These are phyloP conservation scores for Adelosebastes latens DNA, from an alignment of 2,797 vertebrate genomes.

Conservation along the genomic window DNA sequence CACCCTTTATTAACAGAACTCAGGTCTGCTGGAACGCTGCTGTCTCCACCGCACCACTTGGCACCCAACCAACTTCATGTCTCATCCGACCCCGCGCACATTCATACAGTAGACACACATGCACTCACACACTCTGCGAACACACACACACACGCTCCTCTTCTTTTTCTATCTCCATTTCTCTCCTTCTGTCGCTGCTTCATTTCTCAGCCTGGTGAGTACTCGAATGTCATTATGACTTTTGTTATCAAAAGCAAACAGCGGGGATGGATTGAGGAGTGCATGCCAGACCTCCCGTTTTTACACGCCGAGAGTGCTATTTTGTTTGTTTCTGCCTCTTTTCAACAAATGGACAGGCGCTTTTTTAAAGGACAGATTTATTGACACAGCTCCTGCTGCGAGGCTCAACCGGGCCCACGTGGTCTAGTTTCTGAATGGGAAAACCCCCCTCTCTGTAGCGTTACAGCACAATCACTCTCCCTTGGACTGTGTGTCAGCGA, in stretches of 20 bases:
- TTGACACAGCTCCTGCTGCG: slow-evolving; percentile 39
- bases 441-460: neutral
- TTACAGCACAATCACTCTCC: slow-evolving; percentile 36
- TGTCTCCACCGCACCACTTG: slow-evolving; percentile 33
- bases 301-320: slow-evolving; percentile 33
- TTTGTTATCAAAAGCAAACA: slow-evolving; percentile 67
- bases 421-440: slow-evolving; percentile 31
- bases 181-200: slow-evolving; percentile 46
- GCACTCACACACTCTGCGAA: neutral
- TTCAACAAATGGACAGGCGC: slow-evolving; percentile 14
- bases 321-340: slow-evolving; percentile 49
- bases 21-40: slow-evolving; percentile 28
- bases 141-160: slow-evolving; percentile 5
- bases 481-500: slow-evolving; percentile 10
- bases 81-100: slow-evolving; percentile 3
- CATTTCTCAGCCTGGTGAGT: slow-evolving; percentile 65
- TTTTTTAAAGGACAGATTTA: slow-evolving; percentile 43
- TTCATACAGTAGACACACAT: slow-evolving; percentile 22
- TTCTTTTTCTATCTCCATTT: slow-evolving; percentile 16
- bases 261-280: slow-evolving; percentile 49
- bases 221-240: slow-evolving; percentile 73
- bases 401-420: slow-evolving; percentile 20
- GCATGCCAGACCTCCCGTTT: slow-evolving; percentile 28
- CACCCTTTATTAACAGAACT: slow-evolving; percentile 69
- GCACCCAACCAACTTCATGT: slow-evolving; percentile 37